Evolutionary conservation across 2,888 invertebrate species (phyloP).

Genomic region (Glaucopsyche alexis): DNA sequence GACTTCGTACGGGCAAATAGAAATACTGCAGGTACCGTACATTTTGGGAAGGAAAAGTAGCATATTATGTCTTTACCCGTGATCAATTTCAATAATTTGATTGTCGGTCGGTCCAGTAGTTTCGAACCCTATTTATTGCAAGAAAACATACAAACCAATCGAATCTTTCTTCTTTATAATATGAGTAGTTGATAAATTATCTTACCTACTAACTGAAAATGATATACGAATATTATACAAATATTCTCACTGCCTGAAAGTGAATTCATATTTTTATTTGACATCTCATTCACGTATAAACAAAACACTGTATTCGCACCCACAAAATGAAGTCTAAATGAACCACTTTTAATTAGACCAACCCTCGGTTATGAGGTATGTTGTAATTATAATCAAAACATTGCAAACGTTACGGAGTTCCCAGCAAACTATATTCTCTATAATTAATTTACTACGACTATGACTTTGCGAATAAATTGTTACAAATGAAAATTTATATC

Average conservation of each 20-base stretch:
- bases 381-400: constrained; percentile 55
- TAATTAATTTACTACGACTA: constrained; percentile 36
- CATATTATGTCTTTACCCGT: no score
- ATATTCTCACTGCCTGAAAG: neutral
- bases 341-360: constrained; percentile 37
- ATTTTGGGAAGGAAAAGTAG: no score
- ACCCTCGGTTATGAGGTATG: constrained; percentile 39
- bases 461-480: constrained; percentile 34
- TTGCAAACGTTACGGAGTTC: constrained; percentile 35
- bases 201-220: no score
- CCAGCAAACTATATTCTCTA: constrained; percentile 34
- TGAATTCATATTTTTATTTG: neutral
- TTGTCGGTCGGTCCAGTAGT: no score
- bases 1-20: no score
- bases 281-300: neutral
- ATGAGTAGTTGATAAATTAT: no score
- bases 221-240: neutral
- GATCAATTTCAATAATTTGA: no score
- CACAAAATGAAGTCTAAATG: constrained; percentile 26
- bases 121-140: no score
- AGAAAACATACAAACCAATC: no score
- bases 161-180: no score
- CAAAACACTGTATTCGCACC: constrained; percentile 16
- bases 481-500: constrained; percentile 29
- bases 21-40: no score